Conservation (phyloP, 2,797 vertebrate species). For the Chelidonichthys spinosus region DNA sequence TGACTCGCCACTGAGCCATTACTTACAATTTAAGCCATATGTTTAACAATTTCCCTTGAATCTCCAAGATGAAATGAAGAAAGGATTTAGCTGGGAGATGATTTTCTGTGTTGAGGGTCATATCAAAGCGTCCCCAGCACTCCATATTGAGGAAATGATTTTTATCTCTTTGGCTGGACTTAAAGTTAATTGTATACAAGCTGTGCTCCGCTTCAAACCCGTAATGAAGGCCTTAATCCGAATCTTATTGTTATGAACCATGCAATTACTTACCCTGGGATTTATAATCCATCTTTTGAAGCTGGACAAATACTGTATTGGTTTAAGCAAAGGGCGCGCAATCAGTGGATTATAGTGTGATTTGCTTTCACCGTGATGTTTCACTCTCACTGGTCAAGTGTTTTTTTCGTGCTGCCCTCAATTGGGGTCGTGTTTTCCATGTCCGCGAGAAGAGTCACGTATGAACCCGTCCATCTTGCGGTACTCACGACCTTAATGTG, state of each 20-base stretch:
- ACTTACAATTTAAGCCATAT: slow-evolving; percentile 78
- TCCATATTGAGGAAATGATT: slow-evolving; percentile 80
- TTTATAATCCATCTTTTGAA: slow-evolving; percentile 84
- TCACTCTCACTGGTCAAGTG: slow-evolving; percentile 23
- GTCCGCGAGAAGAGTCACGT: not conserved
- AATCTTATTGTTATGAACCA: slow-evolving; percentile 84
- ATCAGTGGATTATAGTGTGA: slow-evolving; percentile 67
- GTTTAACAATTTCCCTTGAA: slow-evolving; percentile 71
- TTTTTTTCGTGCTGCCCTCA: slow-evolving; percentile 1
- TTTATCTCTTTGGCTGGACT: slow-evolving; percentile 63
- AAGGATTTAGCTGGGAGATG: slow-evolving; percentile 82
- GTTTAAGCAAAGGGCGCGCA: slow-evolving; percentile 63
- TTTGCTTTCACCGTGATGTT: slow-evolving; percentile 33
- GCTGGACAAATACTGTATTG: slow-evolving; percentile 67
- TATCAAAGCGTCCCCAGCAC: slow-evolving; percentile 64
- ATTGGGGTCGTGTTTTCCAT: not conserved
- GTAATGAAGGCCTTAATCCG: slow-evolving; percentile 88
- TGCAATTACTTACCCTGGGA: slow-evolving; percentile 83
- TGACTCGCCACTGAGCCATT: slow-evolving; percentile 59
- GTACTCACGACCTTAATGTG: not conserved
- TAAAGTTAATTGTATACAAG: slow-evolving; percentile 84
- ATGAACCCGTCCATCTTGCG: not conserved
- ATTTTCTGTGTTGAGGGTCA: slow-evolving; percentile 75
- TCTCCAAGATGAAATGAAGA: slow-evolving; percentile 81
- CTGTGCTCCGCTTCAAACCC: slow-evolving; percentile 82